A percentile compares a stretch with the other conserved stretches of the same genome.
phyloP scores from a whole-genome alignment of 1,140 invertebrate species.

The Theocolax elegans region DNA sequence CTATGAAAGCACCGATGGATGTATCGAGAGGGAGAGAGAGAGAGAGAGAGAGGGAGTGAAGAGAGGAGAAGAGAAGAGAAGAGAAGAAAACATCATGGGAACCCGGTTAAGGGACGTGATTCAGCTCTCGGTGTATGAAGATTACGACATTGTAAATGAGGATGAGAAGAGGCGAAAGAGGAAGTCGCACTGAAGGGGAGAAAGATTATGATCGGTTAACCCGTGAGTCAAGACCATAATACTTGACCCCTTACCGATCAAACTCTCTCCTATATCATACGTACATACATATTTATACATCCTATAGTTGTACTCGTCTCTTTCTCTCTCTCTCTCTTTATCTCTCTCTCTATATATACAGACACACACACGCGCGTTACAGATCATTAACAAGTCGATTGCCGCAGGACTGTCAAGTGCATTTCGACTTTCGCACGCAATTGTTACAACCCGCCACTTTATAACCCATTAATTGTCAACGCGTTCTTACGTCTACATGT shows the following conservation, averaged over 20 bases:
- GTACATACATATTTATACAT: no score
- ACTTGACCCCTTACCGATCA: constrained; percentile 42
- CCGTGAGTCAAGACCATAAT: constrained; percentile 42
- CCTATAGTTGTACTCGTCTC: no score
- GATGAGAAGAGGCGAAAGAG: constrained; percentile 34
- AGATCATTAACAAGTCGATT: background rate
- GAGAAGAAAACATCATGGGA: constrained; percentile 38
- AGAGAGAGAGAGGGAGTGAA: background rate
- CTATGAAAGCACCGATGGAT: constrained; percentile 29
- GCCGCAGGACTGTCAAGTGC: no score
- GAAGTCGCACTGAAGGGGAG: constrained; percentile 39
- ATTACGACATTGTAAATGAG: constrained; percentile 47
- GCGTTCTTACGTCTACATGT: no score
- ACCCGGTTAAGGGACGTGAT: constrained; percentile 45
- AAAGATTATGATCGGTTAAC: constrained; percentile 47
- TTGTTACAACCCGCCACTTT: no score
- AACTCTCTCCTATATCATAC: constrained; percentile 34
- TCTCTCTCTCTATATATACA: no score
- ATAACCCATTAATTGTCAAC: constrained; percentile 31
- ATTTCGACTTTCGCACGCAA: background rate
- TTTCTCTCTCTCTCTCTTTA: no score
- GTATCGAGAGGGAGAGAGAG: constrained; percentile 36
- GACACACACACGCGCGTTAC: background rate
- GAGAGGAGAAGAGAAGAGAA: background rate
- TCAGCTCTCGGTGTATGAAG: constrained; percentile 46